Base-by-base conservation (phyloP, 2,888 invertebrate genomes). In the Melanophora roralis region DNA sequence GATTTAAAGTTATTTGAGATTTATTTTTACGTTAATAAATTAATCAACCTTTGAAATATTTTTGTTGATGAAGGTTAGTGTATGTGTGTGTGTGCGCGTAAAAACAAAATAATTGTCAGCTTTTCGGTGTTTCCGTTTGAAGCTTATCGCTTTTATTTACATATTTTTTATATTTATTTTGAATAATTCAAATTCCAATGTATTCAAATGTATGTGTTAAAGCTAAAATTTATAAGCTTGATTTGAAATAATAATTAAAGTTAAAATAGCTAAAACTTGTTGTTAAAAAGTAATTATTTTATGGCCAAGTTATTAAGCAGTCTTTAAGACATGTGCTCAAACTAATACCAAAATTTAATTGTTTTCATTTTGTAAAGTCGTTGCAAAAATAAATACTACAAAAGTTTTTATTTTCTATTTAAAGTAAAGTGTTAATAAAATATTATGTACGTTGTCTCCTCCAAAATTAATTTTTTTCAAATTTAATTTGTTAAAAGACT, bases 391-490 rank as follows among this genome's bases (percentile, higher is more conserved):
- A 2, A 16, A 9, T 16, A 45, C 16, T 9, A 19, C 1, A 19
- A 45, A 40, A 40, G n/a, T n/a, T n/a, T n/a, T n/a, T n/a, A n/a
- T n/a, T n/a, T n/a, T n/a, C n/a, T n/a, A n/a, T n/a, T 5, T 6
- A 40, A 40, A n/a, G 38, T 38, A 38, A 40, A 40, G 4, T 5
- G n/a, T 40, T 14, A 40, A 40, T 14, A 51, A 53, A 6, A 40
- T 27, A 16, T 12, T 45, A 45, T 19, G 23, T 27, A 47, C 36
- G 4, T 51, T 49, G n/a, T 53, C 65, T 68, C 51, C 51, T n/a
- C n/a, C n/a, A n/a, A n/a, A 74, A 78, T 75, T 53, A 69, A 53
- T 59, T 65, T 40, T 64, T 74, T 65, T 64, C n/a, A 67, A 65
- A 69, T 59, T 71, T 8, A 38, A 57, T 51, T 69, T 78, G 14